Base-by-base conservation (phyloP, 2,113 vertebrate species). In the Chloropsis cyanopogon region DNA sequence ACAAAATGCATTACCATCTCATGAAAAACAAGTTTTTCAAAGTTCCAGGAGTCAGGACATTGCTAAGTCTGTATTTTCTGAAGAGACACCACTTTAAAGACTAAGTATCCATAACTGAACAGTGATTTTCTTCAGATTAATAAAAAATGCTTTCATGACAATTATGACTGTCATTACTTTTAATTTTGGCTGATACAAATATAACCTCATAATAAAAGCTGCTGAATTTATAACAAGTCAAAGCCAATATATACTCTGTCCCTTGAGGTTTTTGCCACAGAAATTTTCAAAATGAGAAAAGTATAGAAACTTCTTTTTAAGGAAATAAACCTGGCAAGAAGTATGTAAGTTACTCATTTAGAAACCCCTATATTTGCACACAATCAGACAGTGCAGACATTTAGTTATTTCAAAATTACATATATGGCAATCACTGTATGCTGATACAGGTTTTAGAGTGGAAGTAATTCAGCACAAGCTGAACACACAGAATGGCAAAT, bases 161-260 rank as follows among this genome's bases (percentile, higher is more conserved):
- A 69, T 92, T 70, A 80, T 37, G 47, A 66, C 73, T 84, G 54
- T 16, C 37, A 44, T 61, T 79, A 50, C n/a, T 91, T 95, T 73
- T 57, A 61, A 70, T 88, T 88, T 90, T 86, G 56, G 41, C 54
- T 59, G 70, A 87, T 89, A 87, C n/a, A 93, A 97, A 92, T 73
- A 91, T 44, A 90, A 35, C 29, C 33, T 59, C 18, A 33, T 89
- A 78, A 93, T 57, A 71, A 85, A 80, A 54, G n/a, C 59, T 78
- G 50, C 64, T 83, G 60, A 77, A 94, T 72, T 92, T 75, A 14
- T 89, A 90, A 71, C 28, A 90, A 84, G 54, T 85, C 50, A 69
- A 86, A 80, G 66, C 75, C 71, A 91, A 59, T 61, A 70, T 44
- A 76, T 47, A 56, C n/a, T 77, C 41, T 56, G 52, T 66, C 91